A percentile compares a stretch with the other conserved stretches of the same genome.
phyloP scores from a whole-genome alignment of 2,797 vertebrate species.

The Betta splendens region DNA sequence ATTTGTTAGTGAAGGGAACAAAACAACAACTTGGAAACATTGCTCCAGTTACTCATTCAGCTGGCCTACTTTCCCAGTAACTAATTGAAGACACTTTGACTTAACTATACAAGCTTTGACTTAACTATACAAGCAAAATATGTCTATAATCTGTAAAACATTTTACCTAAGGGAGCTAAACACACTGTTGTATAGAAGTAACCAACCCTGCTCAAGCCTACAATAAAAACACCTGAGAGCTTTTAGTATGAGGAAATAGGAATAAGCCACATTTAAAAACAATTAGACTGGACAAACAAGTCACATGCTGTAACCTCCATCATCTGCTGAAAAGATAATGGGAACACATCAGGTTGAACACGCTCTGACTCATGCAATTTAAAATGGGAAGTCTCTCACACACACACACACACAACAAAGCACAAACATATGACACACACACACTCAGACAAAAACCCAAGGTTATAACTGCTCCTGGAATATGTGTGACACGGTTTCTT shows the following conservation, averaged over 20 bases:
- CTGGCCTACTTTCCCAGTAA: conserved; percentile 8
- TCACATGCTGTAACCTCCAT: background rate
- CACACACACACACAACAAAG: too few species aligned
- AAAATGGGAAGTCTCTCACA: fast-evolving
- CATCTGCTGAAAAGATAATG: background rate
- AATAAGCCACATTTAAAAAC: background rate
- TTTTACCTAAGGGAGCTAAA: background rate
- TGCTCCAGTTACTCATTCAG: conserved; percentile 15
- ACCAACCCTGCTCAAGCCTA: background rate
- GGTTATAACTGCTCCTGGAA: background rate
- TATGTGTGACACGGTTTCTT: background rate
- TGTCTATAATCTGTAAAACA: background rate
- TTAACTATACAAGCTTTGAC: background rate
- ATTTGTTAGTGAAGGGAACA: conserved; percentile 68
- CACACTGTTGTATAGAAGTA: background rate
- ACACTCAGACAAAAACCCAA: too few species aligned
- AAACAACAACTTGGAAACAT: conserved; percentile 25
- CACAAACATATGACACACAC: too few species aligned
- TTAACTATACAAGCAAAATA: conserved; percentile 2
- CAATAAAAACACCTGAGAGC: background rate
- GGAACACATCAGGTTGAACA: background rate
- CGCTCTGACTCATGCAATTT: background rate
- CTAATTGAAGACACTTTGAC: too few species aligned
- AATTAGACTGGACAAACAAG: background rate
- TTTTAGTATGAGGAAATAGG: background rate